Percentiles rank a stretch among this genome's conserved stretches.
Evolutionary conservation across 37 sponge, comb jelly and placozoan genomes (phyloP).

Genomic region (Beroe forskalii): DNA sequence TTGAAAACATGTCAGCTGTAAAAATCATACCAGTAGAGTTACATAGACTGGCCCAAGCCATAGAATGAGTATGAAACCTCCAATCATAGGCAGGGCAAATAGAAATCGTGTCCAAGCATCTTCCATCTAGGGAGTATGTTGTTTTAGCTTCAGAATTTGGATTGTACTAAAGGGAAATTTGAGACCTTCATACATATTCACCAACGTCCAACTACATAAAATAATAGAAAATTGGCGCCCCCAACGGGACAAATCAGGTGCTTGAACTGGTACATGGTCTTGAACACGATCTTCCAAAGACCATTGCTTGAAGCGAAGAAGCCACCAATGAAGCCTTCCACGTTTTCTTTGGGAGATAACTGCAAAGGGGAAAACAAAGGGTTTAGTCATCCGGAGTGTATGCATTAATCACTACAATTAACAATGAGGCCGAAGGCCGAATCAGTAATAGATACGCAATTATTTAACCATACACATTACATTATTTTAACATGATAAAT

Average conservation of each 20-base stretch:
- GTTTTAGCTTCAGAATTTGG: neutral
- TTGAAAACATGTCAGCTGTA: neutral
- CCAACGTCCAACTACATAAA: too few species aligned
- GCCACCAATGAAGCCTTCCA: conserved; percentile 97
- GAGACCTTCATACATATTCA: too few species aligned
- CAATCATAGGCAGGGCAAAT: conserved; percentile 79
- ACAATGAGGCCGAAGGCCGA: too few species aligned
- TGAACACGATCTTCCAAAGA: conserved; percentile 76
- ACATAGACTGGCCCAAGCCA: conserved; percentile 78
- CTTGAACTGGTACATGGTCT: conserved; percentile 57
- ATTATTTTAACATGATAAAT: too few species aligned
- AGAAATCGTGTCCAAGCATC: conserved; percentile 88
- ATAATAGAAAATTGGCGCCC: too few species aligned
- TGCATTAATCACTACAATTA: too few species aligned
- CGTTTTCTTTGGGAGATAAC: conserved; percentile 96
- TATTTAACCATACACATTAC: too few species aligned
- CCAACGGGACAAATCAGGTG: conserved; percentile 57
- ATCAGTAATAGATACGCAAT: too few species aligned
- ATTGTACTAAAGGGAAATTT: too few species aligned
- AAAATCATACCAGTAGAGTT: conserved; percentile 74
- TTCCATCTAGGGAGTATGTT: conserved; percentile 71
- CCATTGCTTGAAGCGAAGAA: conserved; percentile 76
- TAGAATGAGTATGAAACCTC: conserved; percentile 72
- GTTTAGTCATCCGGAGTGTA: too few species aligned
- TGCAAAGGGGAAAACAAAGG: too few species aligned